These are phyloP conservation scores for Drosophila santomea DNA, from an alignment of 1,140 invertebrate species.

Conservation along the genomic window DNA sequence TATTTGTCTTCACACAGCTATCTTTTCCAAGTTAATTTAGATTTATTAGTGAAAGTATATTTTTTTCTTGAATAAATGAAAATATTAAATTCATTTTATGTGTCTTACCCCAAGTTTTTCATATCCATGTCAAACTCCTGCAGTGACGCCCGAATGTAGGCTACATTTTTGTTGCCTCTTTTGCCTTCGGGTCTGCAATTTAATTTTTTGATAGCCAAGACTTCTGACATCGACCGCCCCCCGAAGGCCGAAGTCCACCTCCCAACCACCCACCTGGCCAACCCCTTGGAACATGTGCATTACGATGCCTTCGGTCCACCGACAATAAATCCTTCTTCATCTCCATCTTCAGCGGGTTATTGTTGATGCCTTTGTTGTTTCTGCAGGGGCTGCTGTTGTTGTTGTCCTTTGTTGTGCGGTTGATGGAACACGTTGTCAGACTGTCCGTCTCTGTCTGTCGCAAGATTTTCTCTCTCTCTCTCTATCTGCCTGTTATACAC, in stretches of 20 bases:
- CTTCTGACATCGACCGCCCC: constrained; percentile 8
- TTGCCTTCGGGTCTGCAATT: constrained; percentile 10
- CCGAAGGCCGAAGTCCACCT: no score
- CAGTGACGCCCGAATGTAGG: background rate
- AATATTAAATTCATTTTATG: constrained; percentile 2
- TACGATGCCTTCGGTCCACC: constrained; percentile 37
- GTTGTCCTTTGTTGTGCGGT: constrained; percentile 35
- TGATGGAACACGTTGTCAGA: constrained; percentile 45
- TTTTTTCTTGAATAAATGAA: background rate
- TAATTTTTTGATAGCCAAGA: constrained; percentile 45
- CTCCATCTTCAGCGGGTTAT: constrained; percentile 40
- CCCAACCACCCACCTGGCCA: background rate
- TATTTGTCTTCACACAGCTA: no score
- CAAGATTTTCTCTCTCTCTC: background rate
- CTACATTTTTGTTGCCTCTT: constrained; percentile 7
- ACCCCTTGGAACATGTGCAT: constrained; percentile 5
- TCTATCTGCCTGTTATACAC: constrained; percentile 11
- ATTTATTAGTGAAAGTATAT: background rate
- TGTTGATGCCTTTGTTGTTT: constrained; percentile 35
- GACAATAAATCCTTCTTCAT: constrained; percentile 37
- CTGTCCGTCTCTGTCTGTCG: constrained; percentile 4
- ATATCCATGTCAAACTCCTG: background rate
- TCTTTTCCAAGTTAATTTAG: background rate
- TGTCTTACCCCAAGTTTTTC: no score
- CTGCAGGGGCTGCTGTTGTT: constrained; percentile 25